These are phyloP conservation scores for Phenganax subtilis DNA, from an alignment of 92 coral and sea anemone genomes.

Conservation along the genomic window DNA sequence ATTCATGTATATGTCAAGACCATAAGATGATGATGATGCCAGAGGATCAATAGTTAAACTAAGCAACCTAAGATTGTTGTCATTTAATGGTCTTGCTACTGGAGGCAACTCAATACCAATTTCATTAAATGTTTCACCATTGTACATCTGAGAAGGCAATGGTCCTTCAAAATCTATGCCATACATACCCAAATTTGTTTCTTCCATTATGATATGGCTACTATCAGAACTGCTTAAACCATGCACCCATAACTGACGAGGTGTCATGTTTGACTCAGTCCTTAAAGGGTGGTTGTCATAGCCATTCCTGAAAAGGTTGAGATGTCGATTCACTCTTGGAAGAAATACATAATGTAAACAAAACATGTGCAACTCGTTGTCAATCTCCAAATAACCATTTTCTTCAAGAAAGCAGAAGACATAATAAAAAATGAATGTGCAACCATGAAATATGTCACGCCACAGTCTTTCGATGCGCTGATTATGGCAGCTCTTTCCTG, in stretches of 20 bases:
- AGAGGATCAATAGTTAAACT: constrained; percentile 42
- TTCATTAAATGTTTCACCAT: constrained; percentile 53
- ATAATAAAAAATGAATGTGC: neutral
- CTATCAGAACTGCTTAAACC: constrained; percentile 31
- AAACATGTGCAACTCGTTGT: constrained; percentile 29
- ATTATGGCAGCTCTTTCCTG: constrained; percentile 2
- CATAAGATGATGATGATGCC: constrained; percentile 44
- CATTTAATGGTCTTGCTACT: constrained; percentile 48
- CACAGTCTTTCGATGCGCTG: neutral
- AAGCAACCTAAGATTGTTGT: constrained; percentile 15
- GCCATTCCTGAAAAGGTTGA: constrained; percentile 43
- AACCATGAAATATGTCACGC: neutral
- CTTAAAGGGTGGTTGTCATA: constrained; percentile 50
- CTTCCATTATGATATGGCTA: constrained; percentile 19
- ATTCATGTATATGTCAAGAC: constrained; percentile 44
- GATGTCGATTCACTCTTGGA: constrained; percentile 47
- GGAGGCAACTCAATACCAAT: constrained; percentile 36
- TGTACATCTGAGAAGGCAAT: constrained; percentile 38
- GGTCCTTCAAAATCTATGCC: constrained; percentile 42
- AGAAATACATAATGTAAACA: neutral
- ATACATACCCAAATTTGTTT: constrained; percentile 26
- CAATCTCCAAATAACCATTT: constrained; percentile 40
- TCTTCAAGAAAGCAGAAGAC: constrained; percentile 41
- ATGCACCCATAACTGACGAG: constrained; percentile 45
- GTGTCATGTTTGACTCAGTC: constrained; percentile 52